Base-by-base conservation (phyloP, 2,888 invertebrate species). In the Andrena minutula region DNA sequence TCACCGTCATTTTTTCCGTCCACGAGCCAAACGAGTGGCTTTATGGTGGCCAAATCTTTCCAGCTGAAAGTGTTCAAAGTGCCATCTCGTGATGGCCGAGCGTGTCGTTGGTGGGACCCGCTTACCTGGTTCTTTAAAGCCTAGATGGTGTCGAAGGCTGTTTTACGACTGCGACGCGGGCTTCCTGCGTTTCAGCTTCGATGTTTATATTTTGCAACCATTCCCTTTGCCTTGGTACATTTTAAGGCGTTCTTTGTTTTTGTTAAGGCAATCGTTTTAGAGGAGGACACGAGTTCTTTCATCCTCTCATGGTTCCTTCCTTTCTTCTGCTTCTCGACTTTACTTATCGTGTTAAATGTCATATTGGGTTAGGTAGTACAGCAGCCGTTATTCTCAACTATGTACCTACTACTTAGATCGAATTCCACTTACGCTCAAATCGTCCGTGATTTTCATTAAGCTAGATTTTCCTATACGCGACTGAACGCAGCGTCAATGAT, bases 1-100 rank as follows among this genome's bases (percentile, higher is more conserved):
- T 41, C 32, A 77, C 85, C 83, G 85, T 75, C 72, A 84, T 84
- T 72, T 81, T 86, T 82, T 85, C 70, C 78, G 71, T 89, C 75
- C 90, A 89, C 90, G 90, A 89, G 90, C 84, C 89, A 91, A 89
- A 89, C 80, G 89, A 90, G 90, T 88, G 89, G 89, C 88, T 92
- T 93, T 92, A 92, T 91, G 91, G 89, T 90, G 88, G 88, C 85
- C 41, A 70, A 65, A 74, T 60, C 73, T 61, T 78, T 61, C 82
- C 82, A 1, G 47, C 53, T 47, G 16, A 73, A 79, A 83, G 56
- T 63, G 72, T 75, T 28, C 71, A 49, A 71, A 74, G 51, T 71
- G 20, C 47, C 49, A 26, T 75, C 58, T 75, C 58, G 58, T 60
- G 74, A 74, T 69, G 75, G 74, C 0, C 23, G 26, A 30, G 64